phyloP scores from a whole-genome alignment of 2,888 invertebrate species.

The Andricus quercusramuli region DNA sequence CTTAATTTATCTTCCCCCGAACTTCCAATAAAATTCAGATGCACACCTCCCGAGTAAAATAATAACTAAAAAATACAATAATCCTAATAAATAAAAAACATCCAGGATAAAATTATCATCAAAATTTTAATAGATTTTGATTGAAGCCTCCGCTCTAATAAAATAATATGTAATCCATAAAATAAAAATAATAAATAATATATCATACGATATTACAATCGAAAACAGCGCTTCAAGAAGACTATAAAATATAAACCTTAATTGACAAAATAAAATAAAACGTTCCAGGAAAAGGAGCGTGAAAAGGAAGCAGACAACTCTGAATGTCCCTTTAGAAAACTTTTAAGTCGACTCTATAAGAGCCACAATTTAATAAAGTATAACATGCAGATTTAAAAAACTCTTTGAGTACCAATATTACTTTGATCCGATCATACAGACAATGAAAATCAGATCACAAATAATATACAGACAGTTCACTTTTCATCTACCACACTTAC shows the following conservation, averaged over 20 bases:
- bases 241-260: neutral
- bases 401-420: neutral
- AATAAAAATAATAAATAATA: constrained; percentile 1
- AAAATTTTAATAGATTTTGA: neutral
- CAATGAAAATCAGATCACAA: constrained; percentile 31
- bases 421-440: neutral
- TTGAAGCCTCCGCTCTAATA: neutral
- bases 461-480: constrained; percentile 16
- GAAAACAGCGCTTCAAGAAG: neutral
- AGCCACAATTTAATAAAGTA: constrained; percentile 49
- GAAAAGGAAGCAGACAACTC: constrained; percentile 5
- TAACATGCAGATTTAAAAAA: constrained; percentile 49
- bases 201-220: neutral
- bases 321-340: constrained; percentile 10
- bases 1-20: neutral
- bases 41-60: neutral
- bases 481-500: neutral
- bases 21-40: neutral
- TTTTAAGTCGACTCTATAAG: constrained; percentile 50
- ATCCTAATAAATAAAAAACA: neutral
- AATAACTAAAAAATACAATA: neutral
- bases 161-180: neutral
- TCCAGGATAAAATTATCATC: neutral
- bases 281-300: constrained; percentile 5
- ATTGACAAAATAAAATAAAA: neutral